phyloP scores from a whole-genome alignment of 2,888 invertebrate genomes.

The Nycteola revayana region DNA sequence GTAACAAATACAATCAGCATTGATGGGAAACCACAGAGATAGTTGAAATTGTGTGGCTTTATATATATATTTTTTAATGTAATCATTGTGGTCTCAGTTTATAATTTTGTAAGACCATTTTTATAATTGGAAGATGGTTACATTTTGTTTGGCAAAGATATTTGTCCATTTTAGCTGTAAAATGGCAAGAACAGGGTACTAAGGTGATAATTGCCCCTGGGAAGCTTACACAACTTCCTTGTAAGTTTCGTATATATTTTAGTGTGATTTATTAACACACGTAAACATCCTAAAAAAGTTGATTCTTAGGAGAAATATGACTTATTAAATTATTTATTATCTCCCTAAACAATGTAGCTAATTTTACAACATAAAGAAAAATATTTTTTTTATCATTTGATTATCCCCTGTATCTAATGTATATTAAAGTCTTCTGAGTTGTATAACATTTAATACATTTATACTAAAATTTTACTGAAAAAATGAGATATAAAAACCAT shows the following conservation, averaged over 20 bases:
- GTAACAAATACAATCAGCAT: slow-evolving; percentile 16
- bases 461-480: slow-evolving; percentile 36
- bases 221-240: slow-evolving; percentile 21
- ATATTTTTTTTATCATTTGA: slow-evolving; percentile 37
- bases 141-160: slow-evolving; percentile 24
- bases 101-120: slow-evolving; percentile 28
- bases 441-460: slow-evolving; percentile 30
- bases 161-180: slow-evolving; percentile 17
- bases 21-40: slow-evolving; percentile 28
- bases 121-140: slow-evolving; percentile 21
- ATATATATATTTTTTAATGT: too few species aligned
- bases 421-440: slow-evolving; percentile 38
- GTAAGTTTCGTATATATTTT: slow-evolving; percentile 24
- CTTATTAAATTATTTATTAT: slow-evolving; percentile 49
- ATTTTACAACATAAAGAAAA: slow-evolving; percentile 33
- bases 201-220: slow-evolving; percentile 8
- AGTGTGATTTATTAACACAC: slow-evolving; percentile 33
- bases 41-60: slow-evolving; percentile 20
- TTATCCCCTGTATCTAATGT: slow-evolving; percentile 45
- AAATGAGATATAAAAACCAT: slow-evolving; percentile 27
- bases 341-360: slow-evolving; percentile 35
- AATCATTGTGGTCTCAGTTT: too few species aligned
- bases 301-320: slow-evolving; percentile 58
- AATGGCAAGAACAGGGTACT: slow-evolving; percentile 17
- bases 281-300: slow-evolving; percentile 38